These are phyloP conservation scores for Corynorhinus townsendii DNA, from an alignment of 2,113 vertebrate genomes.

Conservation along the genomic window DNA sequence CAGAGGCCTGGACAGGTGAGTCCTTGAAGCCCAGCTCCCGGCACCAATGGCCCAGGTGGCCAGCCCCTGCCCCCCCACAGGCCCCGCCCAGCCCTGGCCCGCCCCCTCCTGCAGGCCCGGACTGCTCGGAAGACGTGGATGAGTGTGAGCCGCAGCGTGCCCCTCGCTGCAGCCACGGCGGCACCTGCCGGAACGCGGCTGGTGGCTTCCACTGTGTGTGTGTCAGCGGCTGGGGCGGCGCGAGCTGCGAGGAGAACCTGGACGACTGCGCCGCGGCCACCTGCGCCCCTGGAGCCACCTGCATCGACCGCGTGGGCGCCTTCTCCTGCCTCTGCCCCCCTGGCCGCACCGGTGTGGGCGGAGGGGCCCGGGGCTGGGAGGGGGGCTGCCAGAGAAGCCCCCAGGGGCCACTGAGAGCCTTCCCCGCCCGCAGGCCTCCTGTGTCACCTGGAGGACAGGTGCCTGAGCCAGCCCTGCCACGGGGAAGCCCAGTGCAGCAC, in stretches of 20 bases:
- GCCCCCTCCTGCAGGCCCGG: slow-evolving; percentile 49
- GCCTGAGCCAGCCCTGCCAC: slow-evolving; percentile 74
- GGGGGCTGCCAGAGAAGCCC: not conserved
- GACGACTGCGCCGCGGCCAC: slow-evolving; percentile 72
- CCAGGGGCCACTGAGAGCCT: not conserved
- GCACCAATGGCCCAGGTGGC: no score
- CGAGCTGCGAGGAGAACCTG: slow-evolving; percentile 66
- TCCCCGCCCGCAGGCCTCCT: slow-evolving; percentile 67
- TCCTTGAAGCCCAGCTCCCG: fast-evolving
- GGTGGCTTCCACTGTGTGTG: slow-evolving; percentile 74
- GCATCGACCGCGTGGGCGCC: slow-evolving; percentile 71
- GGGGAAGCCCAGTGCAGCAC: slow-evolving; percentile 75
- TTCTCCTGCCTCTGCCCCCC: slow-evolving; percentile 75
- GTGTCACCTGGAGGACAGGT: slow-evolving; percentile 77
- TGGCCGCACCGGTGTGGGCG: slow-evolving; percentile 67
- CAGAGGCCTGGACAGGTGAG: slow-evolving; percentile 74
- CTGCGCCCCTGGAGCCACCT: slow-evolving; percentile 71
- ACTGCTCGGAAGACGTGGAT: slow-evolving; percentile 70
- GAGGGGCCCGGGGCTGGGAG: not conserved
- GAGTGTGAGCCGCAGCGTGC: slow-evolving; percentile 58
- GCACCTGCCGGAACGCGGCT: slow-evolving; percentile 72
- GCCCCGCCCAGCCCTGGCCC: not conserved
- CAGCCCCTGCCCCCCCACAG: not conserved
- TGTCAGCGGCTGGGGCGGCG: slow-evolving; percentile 69
- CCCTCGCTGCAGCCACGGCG: slow-evolving; percentile 68